Evolutionary conservation across 1,140 invertebrate genomes (phyloP), one percentile per base, ranked within the genome.

Genomic region (Hycleus cichorii): DNA sequence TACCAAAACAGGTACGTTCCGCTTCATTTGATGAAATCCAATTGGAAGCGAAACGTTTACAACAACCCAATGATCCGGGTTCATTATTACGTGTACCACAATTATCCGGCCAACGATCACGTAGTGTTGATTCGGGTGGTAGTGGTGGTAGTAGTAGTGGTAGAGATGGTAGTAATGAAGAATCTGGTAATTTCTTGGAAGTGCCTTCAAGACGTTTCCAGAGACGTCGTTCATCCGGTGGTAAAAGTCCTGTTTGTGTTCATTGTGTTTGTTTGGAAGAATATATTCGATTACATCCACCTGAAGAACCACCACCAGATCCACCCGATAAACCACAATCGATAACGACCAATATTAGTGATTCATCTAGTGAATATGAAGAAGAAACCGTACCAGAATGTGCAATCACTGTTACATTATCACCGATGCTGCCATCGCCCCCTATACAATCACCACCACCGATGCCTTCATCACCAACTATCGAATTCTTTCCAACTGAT

Each of bases 1-100:
- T 91, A 55, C 89, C 90, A 39, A 90, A 90, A 70, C 89, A 91
- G 79, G 85, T 91, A 64, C 74, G 86, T 52, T 90, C 88, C 42
- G 89, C 89, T 40, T 91, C 89, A 51, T 92, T 91, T 76, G 90
- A 92, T 76, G 89, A 92, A 76, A 91, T 91, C 69, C 88, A 91
- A 69, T 71, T 91, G 66, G 88, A 89, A 64, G 81, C 85, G 25
- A 85, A 86, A 63, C 81, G 85, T 69, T 75, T 72, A 66, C 72
- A 74, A 44, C 72, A 74, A 66, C 59, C 24, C 27, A 49, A 38
- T n/a, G 73, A 75, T 42, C 47, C 62, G 1, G 74, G 73, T 53
- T 72, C 76, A 7, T 66, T 83, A 18, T 74, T 89, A 2, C 75
- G 81, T 3, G 85, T 88, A 38, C 87, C 87, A 2, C 83, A 85